Percentiles rank a stretch among this genome's conserved stretches.
Conservation (phyloP, 2,113 vertebrate species). For the Phalacrocorax aristotelis region DNA sequence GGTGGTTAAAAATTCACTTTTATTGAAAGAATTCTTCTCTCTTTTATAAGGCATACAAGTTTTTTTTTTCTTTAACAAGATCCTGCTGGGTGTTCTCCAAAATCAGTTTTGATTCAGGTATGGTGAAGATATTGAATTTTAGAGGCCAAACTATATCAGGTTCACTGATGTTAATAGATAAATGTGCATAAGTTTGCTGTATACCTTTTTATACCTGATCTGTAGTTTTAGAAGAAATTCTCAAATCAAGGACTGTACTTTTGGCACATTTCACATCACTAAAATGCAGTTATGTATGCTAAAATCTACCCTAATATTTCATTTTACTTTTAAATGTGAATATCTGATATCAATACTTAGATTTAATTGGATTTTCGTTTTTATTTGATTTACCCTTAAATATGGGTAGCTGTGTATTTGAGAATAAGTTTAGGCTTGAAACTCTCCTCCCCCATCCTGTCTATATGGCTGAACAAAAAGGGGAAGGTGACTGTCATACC, state of each 20-base stretch:
- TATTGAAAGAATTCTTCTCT: neutral
- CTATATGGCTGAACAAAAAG: neutral
- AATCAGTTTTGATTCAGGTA: neutral
- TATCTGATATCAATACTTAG: neutral
- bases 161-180: neutral
- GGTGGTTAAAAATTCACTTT: neutral
- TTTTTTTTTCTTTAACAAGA: neutral
- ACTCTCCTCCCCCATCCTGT: neutral
- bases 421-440: neutral
- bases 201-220: neutral
- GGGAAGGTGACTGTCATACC: slow-evolving; percentile 20
- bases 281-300: neutral
- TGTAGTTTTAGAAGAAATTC: neutral
- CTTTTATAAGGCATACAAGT: neutral
- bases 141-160: neutral
- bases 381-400: neutral
- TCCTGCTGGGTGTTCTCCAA: neutral
- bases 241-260: neutral
- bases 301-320: neutral
- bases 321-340: neutral
- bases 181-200: neutral
- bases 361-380: neutral
- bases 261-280: neutral
- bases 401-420: neutral
- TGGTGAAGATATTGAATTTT: neutral